phyloP scores from a whole-genome alignment of 1,140 invertebrate genomes.

The Aporrectodea caliginosa region DNA sequence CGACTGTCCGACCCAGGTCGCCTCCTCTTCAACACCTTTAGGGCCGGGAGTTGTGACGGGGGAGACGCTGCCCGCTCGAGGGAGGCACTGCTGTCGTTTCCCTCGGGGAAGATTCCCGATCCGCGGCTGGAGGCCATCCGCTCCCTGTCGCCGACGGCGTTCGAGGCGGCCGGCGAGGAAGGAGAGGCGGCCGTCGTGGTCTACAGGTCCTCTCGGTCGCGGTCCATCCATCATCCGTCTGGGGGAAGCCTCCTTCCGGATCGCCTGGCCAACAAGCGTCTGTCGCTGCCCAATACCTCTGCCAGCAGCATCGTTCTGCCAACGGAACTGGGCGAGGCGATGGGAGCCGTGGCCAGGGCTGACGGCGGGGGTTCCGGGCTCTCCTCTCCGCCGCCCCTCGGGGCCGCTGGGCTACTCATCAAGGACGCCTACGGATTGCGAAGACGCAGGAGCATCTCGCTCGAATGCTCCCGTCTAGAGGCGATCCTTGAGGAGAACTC shows the following conservation, averaged over 20 bases:
- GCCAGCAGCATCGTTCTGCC: neutral
- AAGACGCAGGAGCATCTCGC: slow-evolving; percentile 19
- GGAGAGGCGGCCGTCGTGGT: slow-evolving; percentile 15
- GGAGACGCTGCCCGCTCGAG: neutral
- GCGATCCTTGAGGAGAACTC: slow-evolving; percentile 22
- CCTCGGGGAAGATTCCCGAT: slow-evolving; percentile 14
- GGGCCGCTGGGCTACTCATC: neutral
- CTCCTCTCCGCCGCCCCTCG: neutral
- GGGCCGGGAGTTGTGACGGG: neutral
- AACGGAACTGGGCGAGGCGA: neutral
- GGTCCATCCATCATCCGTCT: slow-evolving; percentile 6
- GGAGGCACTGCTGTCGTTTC: slow-evolving; percentile 9
- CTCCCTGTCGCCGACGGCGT: slow-evolving; percentile 9
- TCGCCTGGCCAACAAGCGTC: neutral
- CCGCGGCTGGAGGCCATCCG: slow-evolving; percentile 19
- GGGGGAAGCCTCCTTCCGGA: neutral
- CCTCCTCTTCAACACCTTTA: neutral
- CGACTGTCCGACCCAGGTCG: slow-evolving; percentile 23
- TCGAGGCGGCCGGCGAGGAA: slow-evolving; percentile 7
- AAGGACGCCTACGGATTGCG: neutral
- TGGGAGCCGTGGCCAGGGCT: neutral
- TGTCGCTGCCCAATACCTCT: neutral
- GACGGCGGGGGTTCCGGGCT: neutral
- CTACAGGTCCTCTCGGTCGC: slow-evolving; percentile 15
- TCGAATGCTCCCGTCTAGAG: slow-evolving; percentile 13